phyloP scores from a whole-genome alignment of 2,113 vertebrate species.

The Synodontis membranacea region DNA sequence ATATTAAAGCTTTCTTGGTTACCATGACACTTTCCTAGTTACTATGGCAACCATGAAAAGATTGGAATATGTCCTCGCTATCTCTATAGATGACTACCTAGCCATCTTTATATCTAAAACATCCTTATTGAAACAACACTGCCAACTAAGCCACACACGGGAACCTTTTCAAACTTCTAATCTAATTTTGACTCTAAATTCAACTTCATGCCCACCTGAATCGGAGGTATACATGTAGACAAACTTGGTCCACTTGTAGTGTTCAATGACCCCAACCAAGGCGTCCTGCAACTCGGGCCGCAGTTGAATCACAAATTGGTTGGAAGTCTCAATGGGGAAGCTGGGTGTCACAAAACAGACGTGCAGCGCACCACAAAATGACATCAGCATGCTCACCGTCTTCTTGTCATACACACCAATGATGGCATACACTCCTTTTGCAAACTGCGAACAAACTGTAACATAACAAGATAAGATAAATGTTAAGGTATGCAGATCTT shows the following conservation, averaged over 20 bases:
- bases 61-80: not conserved
- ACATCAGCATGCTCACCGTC: constrained; percentile 98
- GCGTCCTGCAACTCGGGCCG: constrained; percentile 95
- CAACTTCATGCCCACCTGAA: constrained; percentile 75
- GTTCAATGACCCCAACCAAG: constrained; percentile 91
- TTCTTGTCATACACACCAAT: constrained; percentile 97
- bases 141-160: not conserved
- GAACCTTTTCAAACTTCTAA: not conserved
- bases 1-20: not conserved
- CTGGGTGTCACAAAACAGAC: constrained; percentile 97
- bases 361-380: constrained; percentile 96
- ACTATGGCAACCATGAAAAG: not conserved
- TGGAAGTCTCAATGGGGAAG: constrained; percentile 94
- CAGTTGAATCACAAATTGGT: constrained; percentile 98
- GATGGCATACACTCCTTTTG: constrained; percentile 98
- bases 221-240: constrained; percentile 98
- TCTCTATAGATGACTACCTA: no score
- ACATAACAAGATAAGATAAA: constrained; percentile 4
- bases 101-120: not conserved
- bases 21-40: not conserved
- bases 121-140: not conserved
- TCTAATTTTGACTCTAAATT: not conserved
- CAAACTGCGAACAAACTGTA: constrained; percentile 97
- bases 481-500: not conserved
- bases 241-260: constrained; percentile 96